A percentile compares a stretch with the other conserved stretches of the same genome.
phyloP scores from a whole-genome alignment of 1,140 invertebrate species.

The Potamilus streckersoni region DNA sequence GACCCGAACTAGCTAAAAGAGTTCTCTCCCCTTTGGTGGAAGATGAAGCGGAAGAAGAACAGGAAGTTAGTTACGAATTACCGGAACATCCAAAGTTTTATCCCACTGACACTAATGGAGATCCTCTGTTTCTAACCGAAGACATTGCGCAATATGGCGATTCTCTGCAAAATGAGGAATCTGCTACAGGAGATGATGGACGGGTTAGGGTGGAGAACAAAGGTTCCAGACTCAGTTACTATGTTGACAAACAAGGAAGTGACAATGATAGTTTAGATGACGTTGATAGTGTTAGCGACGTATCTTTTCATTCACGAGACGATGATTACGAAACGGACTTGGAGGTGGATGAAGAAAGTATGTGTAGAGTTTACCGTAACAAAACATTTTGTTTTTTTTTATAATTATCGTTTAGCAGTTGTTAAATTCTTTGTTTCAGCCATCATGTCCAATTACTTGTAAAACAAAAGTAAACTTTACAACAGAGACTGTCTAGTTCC shows the following conservation, averaged over 20 bases:
- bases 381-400: background rate
- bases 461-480: background rate
- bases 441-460: background rate
- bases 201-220: constrained; percentile 16
- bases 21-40: constrained; percentile 39
- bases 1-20: constrained; percentile 8
- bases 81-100: constrained; percentile 29
- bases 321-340: constrained; percentile 54
- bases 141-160: background rate
- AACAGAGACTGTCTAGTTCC: too few species aligned
- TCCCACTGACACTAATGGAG: constrained; percentile 15
- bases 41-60: constrained; percentile 17
- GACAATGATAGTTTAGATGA: constrained; percentile 33
- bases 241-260: constrained; percentile 13
- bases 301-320: constrained; percentile 34
- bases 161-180: background rate
- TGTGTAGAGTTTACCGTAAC: constrained; percentile 6
- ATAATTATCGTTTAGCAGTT: background rate
- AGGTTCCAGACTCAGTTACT: constrained; percentile 1
- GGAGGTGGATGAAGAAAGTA: constrained; percentile 51
- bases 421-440: background rate
- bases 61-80: background rate
- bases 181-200: constrained; percentile 6
- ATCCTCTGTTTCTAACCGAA: constrained; percentile 23
- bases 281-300: constrained; percentile 25